These are phyloP conservation scores for Sphaerophoria rueppellii DNA, from an alignment of 2,888 invertebrate genomes.

Conservation along the genomic window DNA sequence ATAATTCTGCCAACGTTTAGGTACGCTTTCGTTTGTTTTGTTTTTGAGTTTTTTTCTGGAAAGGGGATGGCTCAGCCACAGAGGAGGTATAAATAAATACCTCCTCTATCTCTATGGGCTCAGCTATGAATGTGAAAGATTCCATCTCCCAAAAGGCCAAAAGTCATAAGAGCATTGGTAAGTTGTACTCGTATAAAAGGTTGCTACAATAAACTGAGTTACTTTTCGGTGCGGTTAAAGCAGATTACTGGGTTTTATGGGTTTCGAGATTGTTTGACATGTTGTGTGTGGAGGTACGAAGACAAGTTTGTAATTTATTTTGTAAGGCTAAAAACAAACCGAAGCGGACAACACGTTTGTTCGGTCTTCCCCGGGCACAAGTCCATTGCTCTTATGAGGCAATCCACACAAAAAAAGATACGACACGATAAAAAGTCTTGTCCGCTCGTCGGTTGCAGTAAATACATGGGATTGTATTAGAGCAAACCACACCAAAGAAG, in stretches of 20 bases:
- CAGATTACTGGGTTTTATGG: constrained; percentile 41
- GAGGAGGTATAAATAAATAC: no score
- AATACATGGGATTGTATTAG: no score
- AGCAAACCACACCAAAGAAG: no score
- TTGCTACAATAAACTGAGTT: constrained; percentile 13
- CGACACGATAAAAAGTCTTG: no score
- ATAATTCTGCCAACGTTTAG: constrained; percentile 92
- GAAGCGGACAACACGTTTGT: no score
- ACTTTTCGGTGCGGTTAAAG: constrained; percentile 16
- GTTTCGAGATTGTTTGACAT: constrained; percentile 23
- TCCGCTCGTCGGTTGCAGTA: no score
- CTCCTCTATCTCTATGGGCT: no score
- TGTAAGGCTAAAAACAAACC: no score
- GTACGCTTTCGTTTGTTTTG: constrained; percentile 83
- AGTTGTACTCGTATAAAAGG: neutral
- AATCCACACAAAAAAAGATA: no score
- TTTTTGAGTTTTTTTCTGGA: neutral
- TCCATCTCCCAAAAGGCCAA: neutral
- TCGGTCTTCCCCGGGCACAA: no score
- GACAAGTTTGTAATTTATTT: constrained; percentile 10
- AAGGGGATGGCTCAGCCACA: no score
- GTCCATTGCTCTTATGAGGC: no score
- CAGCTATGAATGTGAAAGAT: neutral
- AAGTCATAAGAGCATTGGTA: neutral
- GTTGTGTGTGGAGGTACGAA: constrained; percentile 2